Evolutionary conservation across 2,113 vertebrate genomes (phyloP).

Genomic region (Oreochromis aureus): DNA sequence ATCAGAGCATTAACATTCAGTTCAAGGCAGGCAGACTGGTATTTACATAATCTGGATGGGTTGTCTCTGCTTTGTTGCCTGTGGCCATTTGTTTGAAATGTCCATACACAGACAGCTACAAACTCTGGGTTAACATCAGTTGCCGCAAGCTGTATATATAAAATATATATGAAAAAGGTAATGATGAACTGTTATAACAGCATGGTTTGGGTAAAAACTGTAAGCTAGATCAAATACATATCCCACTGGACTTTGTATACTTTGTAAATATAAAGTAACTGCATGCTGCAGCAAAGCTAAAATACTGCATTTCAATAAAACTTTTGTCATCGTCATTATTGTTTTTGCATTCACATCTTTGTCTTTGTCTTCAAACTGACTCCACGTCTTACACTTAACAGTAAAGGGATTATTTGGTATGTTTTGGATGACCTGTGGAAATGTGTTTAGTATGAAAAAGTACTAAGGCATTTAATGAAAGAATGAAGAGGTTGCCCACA

Average conservation of each 20-base stretch:
- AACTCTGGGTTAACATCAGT: slow-evolving; percentile 40
- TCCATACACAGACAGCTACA: slow-evolving; percentile 43
- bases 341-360: not conserved
- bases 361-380: not conserved
- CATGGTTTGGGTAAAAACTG: not conserved
- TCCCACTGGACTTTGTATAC: not conserved
- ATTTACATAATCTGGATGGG: slow-evolving; percentile 71
- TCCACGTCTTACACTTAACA: not conserved
- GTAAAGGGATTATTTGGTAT: not conserved
- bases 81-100: slow-evolving; percentile 62
- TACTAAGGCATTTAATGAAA: not conserved
- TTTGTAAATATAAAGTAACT: not conserved
- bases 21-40: slow-evolving; percentile 54
- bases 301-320: not conserved
- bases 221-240: not conserved
- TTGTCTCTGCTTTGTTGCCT: slow-evolving; percentile 53
- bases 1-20: slow-evolving; percentile 65
- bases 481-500: not conserved
- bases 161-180: not conserved
- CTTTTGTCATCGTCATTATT: not conserved
- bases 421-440: not conserved
- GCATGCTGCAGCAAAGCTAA: not conserved
- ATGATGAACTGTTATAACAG: not conserved
- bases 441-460: not conserved
- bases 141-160: not conserved